Evolutionary conservation across 2,113 vertebrate species (phyloP), one percentile per base, ranked within the genome.

Genomic region (Nipponia nippon): DNA sequence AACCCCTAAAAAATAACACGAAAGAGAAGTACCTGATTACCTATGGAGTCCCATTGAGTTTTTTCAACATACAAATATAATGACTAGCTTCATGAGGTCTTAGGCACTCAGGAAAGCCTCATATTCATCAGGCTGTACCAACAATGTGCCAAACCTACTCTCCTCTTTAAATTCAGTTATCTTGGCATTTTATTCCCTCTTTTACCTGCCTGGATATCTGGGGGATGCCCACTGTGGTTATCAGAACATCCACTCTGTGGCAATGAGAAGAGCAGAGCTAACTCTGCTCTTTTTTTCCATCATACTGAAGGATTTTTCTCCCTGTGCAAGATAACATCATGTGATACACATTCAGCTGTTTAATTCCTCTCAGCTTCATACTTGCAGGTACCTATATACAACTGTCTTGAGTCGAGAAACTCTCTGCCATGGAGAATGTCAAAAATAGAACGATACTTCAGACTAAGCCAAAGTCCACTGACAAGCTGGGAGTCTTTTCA

Each of bases 221-320:
- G 13, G 32, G 42, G 11, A 69, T 52, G 13, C 44, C 26, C n/a
- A 27, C n/a, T 50, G 61, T 0, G 0, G 34, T 70, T 77, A 87
- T 21, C 19, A 66, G 81, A 53, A 80, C 23, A 40, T 11, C 21
- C 36, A 56, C 32, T 8, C 21, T 26, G 10, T 26, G 20, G 30
- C 53, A 70, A 50, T 9, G 25, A 82, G 27, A 65, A 78, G 25
- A 88, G 66, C 23, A 89, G 12, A 29, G 3, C 15, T 80, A 81
- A 73, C 34, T 71, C 40, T 21, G n/a, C 23, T 69, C 16, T 11
- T 59, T 34, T 18, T 56, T 81, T 72, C 36, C 14, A 56, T n/a
- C 3, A 0, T 21, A 73, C 16, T 13, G 10, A 90, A 86, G n/a
- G 46, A 44, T 34, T 55, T 93, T 73, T 55, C n/a, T 71, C 32